Evolutionary conservation across 2,888 invertebrate species (phyloP), one percentile per base, ranked within the genome.

Genomic region (Drosophila basisetae): DNA sequence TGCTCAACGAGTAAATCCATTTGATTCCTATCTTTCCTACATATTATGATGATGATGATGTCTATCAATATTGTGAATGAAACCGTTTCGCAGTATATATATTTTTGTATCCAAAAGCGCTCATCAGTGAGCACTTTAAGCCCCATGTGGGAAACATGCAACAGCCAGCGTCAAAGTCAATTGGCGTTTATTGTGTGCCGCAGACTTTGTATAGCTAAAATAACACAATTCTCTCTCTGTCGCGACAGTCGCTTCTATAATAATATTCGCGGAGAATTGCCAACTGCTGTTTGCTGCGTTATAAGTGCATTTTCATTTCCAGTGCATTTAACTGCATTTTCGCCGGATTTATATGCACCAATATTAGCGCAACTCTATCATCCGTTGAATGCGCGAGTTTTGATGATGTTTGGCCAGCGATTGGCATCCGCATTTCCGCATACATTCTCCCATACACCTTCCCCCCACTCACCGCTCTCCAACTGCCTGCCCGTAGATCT

Each of bases 191-290:
- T 89, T 89, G 84, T 82, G 61, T 55, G 88, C 89, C 84, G 85
- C 91, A 89, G 91, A 91, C 91, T 91, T 91, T 89, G 87, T 83
- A 88, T 79, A 89, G 82, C 80, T 90, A 87, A 90, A 90, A 86
- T 81, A 91, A 91, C 86, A 82, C 73, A 86, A 81, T 73, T 80
- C 76, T 77, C 71, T 9, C 5, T 4, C n/a, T 11, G n/a, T 28
- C 47, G 22, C 49, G 30, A 35, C 28, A 5, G 16, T 31, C 41
- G 41, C 30, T 31, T 1, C 30, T 18, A 69, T 63, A 75, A 75
- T 82, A 83, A 78, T 89, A 78, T 80, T 64, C 39, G 70, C 74
- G 31, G 61, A 54, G 70, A 69, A 72, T 78, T 28, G 61, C 37
- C 59, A 63, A 58, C 53, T 58, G 52, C 49, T 61, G 70, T 56